phyloP scores from a whole-genome alignment of 2,888 invertebrate species.

The Craniophora ligustri region DNA sequence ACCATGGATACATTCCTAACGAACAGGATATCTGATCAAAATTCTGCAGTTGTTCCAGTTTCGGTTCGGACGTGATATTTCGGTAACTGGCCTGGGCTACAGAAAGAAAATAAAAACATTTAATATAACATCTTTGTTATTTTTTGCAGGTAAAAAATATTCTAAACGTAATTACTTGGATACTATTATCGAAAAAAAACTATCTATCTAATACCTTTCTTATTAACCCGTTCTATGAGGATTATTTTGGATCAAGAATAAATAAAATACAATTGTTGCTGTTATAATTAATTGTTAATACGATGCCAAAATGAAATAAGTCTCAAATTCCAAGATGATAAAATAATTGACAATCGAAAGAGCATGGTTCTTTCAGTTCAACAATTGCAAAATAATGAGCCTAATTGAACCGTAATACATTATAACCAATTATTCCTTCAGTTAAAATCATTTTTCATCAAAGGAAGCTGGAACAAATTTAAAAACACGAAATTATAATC shows the following conservation, averaged over 20 bases:
- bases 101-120: constrained; percentile 16
- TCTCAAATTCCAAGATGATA: too few relatives aligned
- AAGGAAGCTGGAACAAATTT: constrained; percentile 25
- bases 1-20: constrained; percentile 18
- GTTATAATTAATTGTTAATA: too few relatives aligned
- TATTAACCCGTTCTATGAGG: too few relatives aligned
- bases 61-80: constrained; percentile 39
- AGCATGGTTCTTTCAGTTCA: background rate
- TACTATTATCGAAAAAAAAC: too few relatives aligned
- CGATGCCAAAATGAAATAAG: too few relatives aligned
- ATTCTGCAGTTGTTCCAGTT: constrained; percentile 42
- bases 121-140: too few relatives aligned
- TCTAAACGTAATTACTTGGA: too few relatives aligned
- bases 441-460: constrained; percentile 20
- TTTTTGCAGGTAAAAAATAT: too few relatives aligned
- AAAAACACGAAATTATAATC: constrained; percentile 30
- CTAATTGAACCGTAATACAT: constrained; percentile 34
- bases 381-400: background rate
- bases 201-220: too few relatives aligned
- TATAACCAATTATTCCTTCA: constrained; percentile 25
- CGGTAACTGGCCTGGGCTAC: constrained; percentile 13
- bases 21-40: constrained; percentile 40
- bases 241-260: too few relatives aligned
- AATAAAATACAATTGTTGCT: too few relatives aligned
- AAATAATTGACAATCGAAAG: too few relatives aligned